These are phyloP conservation scores for Cryptotermes secundus DNA, from an alignment of 1,140 invertebrate species.

Conservation along the genomic window DNA sequence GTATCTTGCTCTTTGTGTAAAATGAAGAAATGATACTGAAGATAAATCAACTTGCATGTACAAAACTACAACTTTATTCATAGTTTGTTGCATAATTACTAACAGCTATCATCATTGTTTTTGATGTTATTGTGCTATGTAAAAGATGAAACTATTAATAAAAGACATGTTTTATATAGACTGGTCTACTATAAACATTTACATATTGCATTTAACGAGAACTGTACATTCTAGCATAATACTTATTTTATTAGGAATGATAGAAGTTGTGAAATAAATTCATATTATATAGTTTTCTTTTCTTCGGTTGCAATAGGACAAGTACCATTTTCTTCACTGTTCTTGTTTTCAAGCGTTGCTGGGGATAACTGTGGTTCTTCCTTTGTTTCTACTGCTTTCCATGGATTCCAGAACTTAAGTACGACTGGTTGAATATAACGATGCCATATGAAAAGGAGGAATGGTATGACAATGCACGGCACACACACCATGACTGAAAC, in stretches of 20 bases:
- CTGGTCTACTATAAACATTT: neutral
- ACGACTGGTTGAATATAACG: slow-evolving; percentile 72
- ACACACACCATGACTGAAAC: slow-evolving; percentile 64
- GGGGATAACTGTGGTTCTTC: neutral
- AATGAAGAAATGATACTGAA: no score
- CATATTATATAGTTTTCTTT: neutral
- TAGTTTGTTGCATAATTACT: neutral
- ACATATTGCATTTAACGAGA: neutral
- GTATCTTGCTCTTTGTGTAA: no score
- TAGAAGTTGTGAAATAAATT: slow-evolving; percentile 8
- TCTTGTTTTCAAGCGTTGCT: neutral
- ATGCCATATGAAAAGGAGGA: slow-evolving; percentile 73
- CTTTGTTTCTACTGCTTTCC: slow-evolving; percentile 51
- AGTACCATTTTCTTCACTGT: neutral
- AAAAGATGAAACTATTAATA: slow-evolving; percentile 17
- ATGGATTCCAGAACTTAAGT: slow-evolving; percentile 74
- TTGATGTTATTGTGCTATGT: neutral
- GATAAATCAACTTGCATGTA: no score
- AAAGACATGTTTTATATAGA: neutral
- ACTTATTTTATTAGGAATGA: neutral
- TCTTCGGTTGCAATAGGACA: neutral
- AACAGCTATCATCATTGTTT: slow-evolving; percentile 36
- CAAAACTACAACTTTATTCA: no score
- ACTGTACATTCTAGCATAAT: neutral
- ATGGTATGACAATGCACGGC: slow-evolving; percentile 73